Evolutionary conservation across 2,888 invertebrate genomes (phyloP), one percentile per base, ranked within the genome.

Genomic region (Andrena fulva): DNA sequence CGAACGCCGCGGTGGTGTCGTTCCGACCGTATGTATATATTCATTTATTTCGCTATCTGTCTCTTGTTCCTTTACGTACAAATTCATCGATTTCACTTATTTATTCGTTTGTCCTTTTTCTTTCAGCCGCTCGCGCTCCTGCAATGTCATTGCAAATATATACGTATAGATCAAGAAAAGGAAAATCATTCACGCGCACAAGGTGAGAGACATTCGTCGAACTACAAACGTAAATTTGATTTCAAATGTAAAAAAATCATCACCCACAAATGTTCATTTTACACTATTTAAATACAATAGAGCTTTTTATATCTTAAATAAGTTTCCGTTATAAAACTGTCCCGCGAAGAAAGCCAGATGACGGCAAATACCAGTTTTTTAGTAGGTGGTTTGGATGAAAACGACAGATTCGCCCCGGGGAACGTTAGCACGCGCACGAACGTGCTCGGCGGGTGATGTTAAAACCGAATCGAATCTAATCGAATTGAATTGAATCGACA

Each of bases 251-350:
- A 91, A 92, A 92, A 90, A 92, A 91, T 91, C 91, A 92, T 93
- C 93, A 92, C 92, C 92, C 93, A 93, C 92, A 92, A 91, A 92
- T 93, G 92, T 93, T 90, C 93, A 94, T 94, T 93, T 93, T 93
- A 94, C 94, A 94, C 93, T 94, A 93, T 93, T 94, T 94, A 93
- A 94, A 94, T 93, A 94, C 92, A 93, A 94, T 93, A 93, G 91
- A 93, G 90, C 91, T 93, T 94, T 93, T 93, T 92, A 92, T 91
- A 92, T 92, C 92, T 93, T 93, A 93, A 93, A 93, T 93, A 94
- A 93, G 93, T 93, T 93, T 91, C 89, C 85, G 78, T 90, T 93
- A 93, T 91, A 93, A 93, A 93, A 93, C 87, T 91, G 92, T 93
- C 91, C 91, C 91, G 90, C 90, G 91, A 91, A 89, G 90, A 92